Conservation (phyloP, 2,888 invertebrate species). For the Encarsia formosa region DNA sequence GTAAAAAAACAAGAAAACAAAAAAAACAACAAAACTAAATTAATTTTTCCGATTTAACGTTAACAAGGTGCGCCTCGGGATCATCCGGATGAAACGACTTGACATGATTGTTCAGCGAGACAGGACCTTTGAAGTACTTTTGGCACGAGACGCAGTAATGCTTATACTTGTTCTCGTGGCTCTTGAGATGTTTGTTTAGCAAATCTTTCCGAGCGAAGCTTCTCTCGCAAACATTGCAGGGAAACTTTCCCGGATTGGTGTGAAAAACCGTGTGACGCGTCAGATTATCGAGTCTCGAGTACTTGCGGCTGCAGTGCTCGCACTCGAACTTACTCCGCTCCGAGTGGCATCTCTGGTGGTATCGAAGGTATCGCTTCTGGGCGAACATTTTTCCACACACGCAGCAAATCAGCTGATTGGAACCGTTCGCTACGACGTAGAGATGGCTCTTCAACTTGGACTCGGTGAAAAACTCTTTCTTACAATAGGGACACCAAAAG, state of each 20-base stretch:
- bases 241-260: constrained; percentile 45
- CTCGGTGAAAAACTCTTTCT: constrained; percentile 36
- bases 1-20: too few species aligned
- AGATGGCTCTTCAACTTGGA: constrained; percentile 37
- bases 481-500: constrained; percentile 39
- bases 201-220: constrained; percentile 46
- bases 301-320: constrained; percentile 43
- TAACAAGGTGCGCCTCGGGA: too few species aligned
- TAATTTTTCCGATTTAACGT: too few species aligned
- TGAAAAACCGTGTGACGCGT: constrained; percentile 45
- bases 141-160: constrained; percentile 40
- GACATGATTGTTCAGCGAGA: constrained; percentile 40
- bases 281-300: constrained; percentile 45
- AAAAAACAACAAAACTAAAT: too few species aligned
- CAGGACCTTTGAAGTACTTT: constrained; percentile 42
- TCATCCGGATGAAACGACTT: constrained; percentile 30
- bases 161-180: constrained; percentile 43
- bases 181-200: constrained; percentile 44
- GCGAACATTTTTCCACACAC: constrained; percentile 44
- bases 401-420: constrained; percentile 40
- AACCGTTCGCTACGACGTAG: constrained; percentile 34
- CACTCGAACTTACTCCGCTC: constrained; percentile 44
- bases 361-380: constrained; percentile 43
- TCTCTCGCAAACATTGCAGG: constrained; percentile 42
- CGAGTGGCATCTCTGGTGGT: constrained; percentile 43